Evolutionary conservation across 1,140 invertebrate genomes (phyloP).

Genomic region (Drosophila ambigua): DNA sequence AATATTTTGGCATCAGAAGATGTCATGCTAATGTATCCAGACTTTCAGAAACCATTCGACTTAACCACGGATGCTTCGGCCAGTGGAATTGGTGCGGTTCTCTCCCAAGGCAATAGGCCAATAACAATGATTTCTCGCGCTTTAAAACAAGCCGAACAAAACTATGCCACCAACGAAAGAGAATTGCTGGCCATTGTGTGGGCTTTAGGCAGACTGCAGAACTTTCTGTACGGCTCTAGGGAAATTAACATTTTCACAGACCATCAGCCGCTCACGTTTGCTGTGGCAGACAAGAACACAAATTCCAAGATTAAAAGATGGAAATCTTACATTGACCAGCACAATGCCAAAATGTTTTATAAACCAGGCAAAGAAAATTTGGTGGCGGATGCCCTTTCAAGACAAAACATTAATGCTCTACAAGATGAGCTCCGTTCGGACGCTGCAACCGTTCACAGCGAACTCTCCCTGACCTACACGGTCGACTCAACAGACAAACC

Average conservation of each 20-base stretch:
- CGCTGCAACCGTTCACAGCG: slow-evolving; percentile 30
- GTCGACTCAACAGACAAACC: slow-evolving; percentile 35
- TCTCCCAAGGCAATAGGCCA: slow-evolving; percentile 30
- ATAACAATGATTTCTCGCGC: slow-evolving; percentile 24
- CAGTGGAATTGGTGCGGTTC: slow-evolving; percentile 26
- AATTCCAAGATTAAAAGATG: slow-evolving; percentile 83
- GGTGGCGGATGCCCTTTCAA: slow-evolving; percentile 75
- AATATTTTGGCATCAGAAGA: slow-evolving; percentile 42
- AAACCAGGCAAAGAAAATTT: slow-evolving; percentile 78
- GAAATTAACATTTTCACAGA: slow-evolving; percentile 85
- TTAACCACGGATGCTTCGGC: slow-evolving; percentile 37
- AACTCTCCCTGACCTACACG: slow-evolving; percentile 30
- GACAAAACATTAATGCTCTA: slow-evolving; percentile 27
- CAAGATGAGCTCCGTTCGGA: slow-evolving; percentile 8
- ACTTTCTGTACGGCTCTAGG: slow-evolving; percentile 75
- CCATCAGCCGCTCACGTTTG: slow-evolving; percentile 84
- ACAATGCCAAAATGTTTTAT: slow-evolving; percentile 76
- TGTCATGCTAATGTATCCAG: slow-evolving; percentile 24
- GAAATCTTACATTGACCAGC: slow-evolving; percentile 84
- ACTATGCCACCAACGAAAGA: slow-evolving; percentile 17
- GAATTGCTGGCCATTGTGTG: slow-evolving; percentile 25
- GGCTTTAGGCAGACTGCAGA: slow-evolving; percentile 5
- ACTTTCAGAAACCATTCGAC: slow-evolving; percentile 39
- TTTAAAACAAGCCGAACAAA: slow-evolving; percentile 5
- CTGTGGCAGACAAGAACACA: slow-evolving; percentile 83